phyloP scores from a whole-genome alignment of 1,140 invertebrate genomes.

The Drosophila subobscura region DNA sequence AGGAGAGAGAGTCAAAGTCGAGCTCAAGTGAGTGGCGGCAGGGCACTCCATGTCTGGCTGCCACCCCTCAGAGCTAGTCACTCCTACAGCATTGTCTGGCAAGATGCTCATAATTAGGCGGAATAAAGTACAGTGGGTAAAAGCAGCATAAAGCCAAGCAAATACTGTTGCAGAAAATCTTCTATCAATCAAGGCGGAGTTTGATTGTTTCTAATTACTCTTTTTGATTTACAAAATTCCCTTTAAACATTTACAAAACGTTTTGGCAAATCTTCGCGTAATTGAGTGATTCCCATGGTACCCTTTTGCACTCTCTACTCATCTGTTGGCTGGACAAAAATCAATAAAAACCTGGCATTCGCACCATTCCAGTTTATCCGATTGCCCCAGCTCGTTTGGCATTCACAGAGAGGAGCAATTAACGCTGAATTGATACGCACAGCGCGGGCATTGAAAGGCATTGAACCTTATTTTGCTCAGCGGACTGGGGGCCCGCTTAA shows the following conservation, averaged over 20 bases:
- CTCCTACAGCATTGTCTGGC: slow-evolving; percentile 57
- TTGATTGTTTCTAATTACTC: too few species aligned
- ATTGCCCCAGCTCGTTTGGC: slow-evolving; percentile 38
- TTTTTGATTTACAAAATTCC: neutral
- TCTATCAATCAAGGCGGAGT: too few species aligned
- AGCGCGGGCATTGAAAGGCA: slow-evolving; percentile 35
- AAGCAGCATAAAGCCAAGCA: too few species aligned
- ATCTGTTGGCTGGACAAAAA: slow-evolving; percentile 16
- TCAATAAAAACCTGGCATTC: slow-evolving; percentile 65
- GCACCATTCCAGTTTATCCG: slow-evolving; percentile 72
- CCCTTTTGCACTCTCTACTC: slow-evolving; percentile 7
- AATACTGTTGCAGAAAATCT: too few species aligned
- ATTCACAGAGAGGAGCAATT: slow-evolving; percentile 67
- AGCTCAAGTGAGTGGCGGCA: slow-evolving; percentile 30
- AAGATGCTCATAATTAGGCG: slow-evolving; percentile 70
- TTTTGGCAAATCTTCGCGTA: too few species aligned
- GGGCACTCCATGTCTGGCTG: slow-evolving; percentile 42
- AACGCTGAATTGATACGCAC: slow-evolving; percentile 77
- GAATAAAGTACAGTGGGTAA: slow-evolving; percentile 51
- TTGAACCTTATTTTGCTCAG: slow-evolving; percentile 46
- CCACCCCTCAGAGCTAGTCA: slow-evolving; percentile 4
- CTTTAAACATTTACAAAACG: too few species aligned
- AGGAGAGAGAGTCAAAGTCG: slow-evolving; percentile 37
- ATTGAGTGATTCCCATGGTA: neutral
- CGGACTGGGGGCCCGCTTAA: slow-evolving; percentile 39